Evolutionary conservation across 2,797 vertebrate species (phyloP), one percentile per base, ranked within the genome.

Genomic region (Eidolon dupreanum): DNA sequence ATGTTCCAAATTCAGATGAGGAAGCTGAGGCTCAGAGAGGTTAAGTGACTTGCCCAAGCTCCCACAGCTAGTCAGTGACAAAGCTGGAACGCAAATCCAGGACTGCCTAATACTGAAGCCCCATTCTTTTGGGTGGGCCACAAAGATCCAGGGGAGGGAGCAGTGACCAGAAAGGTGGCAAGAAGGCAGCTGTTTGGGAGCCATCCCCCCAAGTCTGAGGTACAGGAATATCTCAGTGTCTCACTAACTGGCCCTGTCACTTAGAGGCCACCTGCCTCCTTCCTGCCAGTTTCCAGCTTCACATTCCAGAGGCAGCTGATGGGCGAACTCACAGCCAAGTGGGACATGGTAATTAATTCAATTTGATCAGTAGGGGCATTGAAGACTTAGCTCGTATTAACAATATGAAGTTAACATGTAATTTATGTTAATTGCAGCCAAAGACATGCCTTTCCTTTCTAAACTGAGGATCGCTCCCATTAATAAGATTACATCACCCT

Each of bases 391-490:
- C 0, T 71, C 65, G 59, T 55, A 73, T 33, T 71, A 73, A 92
- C 88, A 91, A 97, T 88, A 96, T 97, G 95, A 82, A 66, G 89
- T 94, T 84, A 93, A 97, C 79, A 75, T 15, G 70, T 71, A 95
- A 92, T 97, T 98, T 92, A 85, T 51, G 95, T 81, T 90, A 85
- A 95, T 65, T 88, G 92, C 97, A 95, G 94, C 75, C 61, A 81
- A 97, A 28, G 81, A 94, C 36, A 11, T 3, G 15, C 26, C 57
- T 63, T 78, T 73, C 53, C 79, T 73, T 59, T 59, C 77, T 55
- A 26, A 55, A 41, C 1, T 31, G 75, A 65, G 79, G 83, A 73
- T 15, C 0, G 0, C 26, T 74, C 85, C 31, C 33, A 17, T 53
- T 41, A 61, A 79, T 28, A 66, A 88, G 78, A 71, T 3, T 19